Percentiles rank a stretch among this genome's conserved stretches.
phyloP scores from a whole-genome alignment of 2,888 invertebrate species.

The Nomada flava region DNA sequence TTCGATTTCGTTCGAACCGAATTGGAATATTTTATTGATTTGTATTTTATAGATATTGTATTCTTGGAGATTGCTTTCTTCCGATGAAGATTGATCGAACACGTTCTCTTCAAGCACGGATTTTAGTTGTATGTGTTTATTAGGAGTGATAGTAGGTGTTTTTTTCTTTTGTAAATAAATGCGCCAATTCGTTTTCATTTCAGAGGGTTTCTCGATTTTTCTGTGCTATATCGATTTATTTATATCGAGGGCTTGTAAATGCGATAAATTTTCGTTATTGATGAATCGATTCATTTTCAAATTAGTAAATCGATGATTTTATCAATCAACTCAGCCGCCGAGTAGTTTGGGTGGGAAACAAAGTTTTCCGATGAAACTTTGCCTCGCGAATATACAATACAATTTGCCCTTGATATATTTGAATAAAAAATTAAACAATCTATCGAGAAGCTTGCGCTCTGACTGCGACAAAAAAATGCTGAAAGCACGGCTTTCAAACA shows the following conservation, averaged over 20 bases:
- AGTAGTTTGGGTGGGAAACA: no score
- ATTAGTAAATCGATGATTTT: background rate
- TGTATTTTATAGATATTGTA: slow-evolving; percentile 2
- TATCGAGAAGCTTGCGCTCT: slow-evolving; percentile 40
- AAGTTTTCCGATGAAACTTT: background rate
- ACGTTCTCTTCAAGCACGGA: background rate
- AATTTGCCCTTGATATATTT: background rate
- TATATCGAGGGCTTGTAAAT: background rate
- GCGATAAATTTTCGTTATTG: background rate
- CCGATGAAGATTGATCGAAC: background rate
- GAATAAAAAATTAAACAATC: no score
- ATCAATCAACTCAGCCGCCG: no score
- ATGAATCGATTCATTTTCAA: no score
- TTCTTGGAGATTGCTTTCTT: no score
- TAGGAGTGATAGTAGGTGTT: background rate
- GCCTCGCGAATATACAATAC: background rate
- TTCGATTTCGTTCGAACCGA: background rate
- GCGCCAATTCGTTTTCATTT: background rate
- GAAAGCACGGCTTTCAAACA: slow-evolving; percentile 42
- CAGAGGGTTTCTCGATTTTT: slow-evolving; percentile 43
- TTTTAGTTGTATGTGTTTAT: slow-evolving; percentile 18
- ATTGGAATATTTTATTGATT: background rate
- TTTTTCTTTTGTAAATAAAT: background rate
- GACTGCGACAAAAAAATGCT: slow-evolving; percentile 29
- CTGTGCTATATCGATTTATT: background rate